Conservation (phyloP, 2,888 invertebrate species). For the Chaitophorus viminalis region DNA sequence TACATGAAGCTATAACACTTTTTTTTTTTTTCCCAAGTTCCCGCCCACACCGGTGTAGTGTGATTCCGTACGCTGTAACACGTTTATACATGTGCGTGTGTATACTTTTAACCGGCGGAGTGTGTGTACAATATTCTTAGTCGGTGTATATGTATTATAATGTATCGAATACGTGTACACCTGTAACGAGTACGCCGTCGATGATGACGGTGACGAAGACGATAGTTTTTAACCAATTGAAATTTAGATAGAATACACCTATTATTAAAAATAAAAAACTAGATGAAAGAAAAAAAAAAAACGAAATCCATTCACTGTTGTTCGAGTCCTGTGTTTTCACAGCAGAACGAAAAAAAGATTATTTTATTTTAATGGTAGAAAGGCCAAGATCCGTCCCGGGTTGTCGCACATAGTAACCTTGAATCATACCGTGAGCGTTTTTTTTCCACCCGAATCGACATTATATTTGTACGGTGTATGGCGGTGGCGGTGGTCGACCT, state of each 20-base stretch:
- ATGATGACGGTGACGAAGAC: background rate
- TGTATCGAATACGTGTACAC: too few species aligned
- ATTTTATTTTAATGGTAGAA: conserved; percentile 60
- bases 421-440: conserved; percentile 61
- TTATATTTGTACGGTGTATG: background rate
- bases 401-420: conserved; percentile 61
- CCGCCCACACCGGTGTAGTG: too few species aligned
- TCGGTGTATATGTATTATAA: background rate
- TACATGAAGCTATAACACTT: too few species aligned
- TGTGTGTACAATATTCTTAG: background rate
- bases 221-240: conserved; percentile 24
- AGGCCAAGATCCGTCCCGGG: conserved; percentile 62
- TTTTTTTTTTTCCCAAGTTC: too few species aligned
- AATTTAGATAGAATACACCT: conserved; percentile 27
- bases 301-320: conserved; percentile 34
- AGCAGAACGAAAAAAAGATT: conserved; percentile 58
- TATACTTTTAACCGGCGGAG: background rate
- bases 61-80: too few species aligned
- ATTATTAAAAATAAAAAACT: background rate
- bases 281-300: conserved; percentile 10
- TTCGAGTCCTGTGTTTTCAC: conserved; percentile 48
- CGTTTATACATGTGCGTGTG: background rate
- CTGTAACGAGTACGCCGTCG: background rate
- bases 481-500: conserved; percentile 29
- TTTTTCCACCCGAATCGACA: conserved; percentile 50